phyloP scores from a whole-genome alignment of 2,113 vertebrate genomes.

The Ciconia boyciana region DNA sequence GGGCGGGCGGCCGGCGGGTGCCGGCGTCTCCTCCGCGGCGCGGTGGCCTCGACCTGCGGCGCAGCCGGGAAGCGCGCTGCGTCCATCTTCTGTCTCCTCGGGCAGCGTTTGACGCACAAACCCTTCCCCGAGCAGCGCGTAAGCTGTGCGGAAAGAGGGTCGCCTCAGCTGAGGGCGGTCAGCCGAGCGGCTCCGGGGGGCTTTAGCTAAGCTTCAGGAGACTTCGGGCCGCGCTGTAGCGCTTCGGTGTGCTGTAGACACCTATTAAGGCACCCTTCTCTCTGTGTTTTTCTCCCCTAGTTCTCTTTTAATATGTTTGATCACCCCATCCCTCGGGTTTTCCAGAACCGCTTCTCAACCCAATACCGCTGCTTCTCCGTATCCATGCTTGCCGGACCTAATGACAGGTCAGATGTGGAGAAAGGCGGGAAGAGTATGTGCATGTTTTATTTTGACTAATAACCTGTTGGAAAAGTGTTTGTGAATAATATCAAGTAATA shows the following conservation, averaged over 20 bases:
- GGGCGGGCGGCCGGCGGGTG: neutral
- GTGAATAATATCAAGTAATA: neutral
- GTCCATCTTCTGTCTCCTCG: neutral
- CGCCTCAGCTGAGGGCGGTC: accelerated
- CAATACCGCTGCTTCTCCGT: constrained; percentile 98
- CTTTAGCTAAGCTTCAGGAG: neutral
- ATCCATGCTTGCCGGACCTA: constrained; percentile 96
- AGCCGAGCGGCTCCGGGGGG: accelerated
- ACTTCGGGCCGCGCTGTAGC: accelerated
- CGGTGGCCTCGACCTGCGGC: neutral
- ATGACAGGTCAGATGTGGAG: constrained; percentile 98
- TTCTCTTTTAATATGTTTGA: constrained; percentile 98
- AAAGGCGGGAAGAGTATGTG: constrained; percentile 98
- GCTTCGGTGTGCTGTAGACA: accelerated
- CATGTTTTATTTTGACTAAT: constrained; percentile 66
- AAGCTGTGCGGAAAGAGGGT: neutral
- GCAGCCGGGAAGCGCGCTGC: neutral
- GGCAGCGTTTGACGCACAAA: neutral
- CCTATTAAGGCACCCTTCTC: neutral
- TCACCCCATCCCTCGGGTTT: constrained; percentile 90
- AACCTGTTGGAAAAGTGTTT: neutral
- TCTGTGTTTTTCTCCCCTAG: constrained; percentile 43
- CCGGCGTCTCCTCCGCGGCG: neutral
- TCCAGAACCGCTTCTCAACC: constrained; percentile 97
- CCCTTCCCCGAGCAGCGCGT: too few species aligned